Conservation (phyloP, 2,113 vertebrate genomes). For the Bostrychus sinensis region DNA sequence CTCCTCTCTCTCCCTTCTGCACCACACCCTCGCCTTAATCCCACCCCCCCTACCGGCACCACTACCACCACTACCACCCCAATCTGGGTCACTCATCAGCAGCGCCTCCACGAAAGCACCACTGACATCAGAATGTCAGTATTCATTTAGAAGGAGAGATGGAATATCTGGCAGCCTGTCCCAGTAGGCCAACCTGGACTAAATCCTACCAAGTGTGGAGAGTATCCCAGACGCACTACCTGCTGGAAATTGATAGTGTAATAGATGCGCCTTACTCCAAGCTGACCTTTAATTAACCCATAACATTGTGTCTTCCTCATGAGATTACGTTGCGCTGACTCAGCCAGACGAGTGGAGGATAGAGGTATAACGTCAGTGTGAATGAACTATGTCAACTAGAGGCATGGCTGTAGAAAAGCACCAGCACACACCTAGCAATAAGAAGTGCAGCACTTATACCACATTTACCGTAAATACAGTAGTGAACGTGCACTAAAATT, state of each 20-base stretch:
- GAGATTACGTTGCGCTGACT: constrained; percentile 55
- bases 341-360: constrained; percentile 26
- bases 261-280: neutral
- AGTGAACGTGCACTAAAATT: neutral
- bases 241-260: neutral
- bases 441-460: neutral
- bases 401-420: constrained; percentile 7
- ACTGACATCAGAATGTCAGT: constrained; percentile 69
- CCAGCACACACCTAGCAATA: neutral
- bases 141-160: constrained; percentile 63
- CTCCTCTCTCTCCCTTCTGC: neutral
- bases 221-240: neutral
- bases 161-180: constrained; percentile 58
- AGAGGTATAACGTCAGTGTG: constrained; percentile 33
- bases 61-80: constrained; percentile 18
- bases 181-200: constrained; percentile 63
- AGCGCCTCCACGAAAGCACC: constrained; percentile 48
- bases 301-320: constrained; percentile 28
- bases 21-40: neutral
- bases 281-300: constrained; percentile 41
- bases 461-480: neutral
- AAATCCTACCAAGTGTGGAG: constrained; percentile 62
- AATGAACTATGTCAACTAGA: constrained; percentile 30
- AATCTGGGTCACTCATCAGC: constrained; percentile 71
- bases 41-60: neutral